These are phyloP conservation scores for Muscidifurax raptorellus DNA, from an alignment of 1,140 invertebrate species.

Conservation along the genomic window DNA sequence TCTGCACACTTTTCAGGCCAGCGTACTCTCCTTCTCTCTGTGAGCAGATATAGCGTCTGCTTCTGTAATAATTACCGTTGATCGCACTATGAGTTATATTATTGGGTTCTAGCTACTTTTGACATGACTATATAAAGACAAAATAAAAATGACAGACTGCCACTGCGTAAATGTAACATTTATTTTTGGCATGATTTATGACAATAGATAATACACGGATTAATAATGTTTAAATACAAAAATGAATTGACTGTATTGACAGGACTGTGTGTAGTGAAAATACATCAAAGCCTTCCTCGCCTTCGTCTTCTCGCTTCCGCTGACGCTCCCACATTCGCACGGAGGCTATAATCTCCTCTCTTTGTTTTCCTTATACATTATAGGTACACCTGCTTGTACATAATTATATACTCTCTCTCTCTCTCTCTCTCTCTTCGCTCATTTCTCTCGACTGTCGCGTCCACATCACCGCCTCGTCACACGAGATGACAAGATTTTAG, in stretches of 20 bases:
- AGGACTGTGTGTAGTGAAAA: constrained; percentile 75
- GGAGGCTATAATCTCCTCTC: too few relatives aligned
- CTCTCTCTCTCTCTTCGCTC: background rate
- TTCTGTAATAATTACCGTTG: too few relatives aligned
- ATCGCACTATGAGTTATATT: too few relatives aligned
- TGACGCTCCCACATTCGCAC: too few relatives aligned
- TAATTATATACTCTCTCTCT: background rate
- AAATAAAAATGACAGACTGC: constrained; percentile 1
- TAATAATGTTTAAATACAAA: constrained; percentile 68
- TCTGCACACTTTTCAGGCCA: background rate
- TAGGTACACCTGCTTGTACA: background rate
- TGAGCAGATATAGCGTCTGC: too few relatives aligned
- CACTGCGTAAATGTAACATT: constrained; percentile 74
- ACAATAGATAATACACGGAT: constrained; percentile 70
- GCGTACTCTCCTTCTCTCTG: background rate
- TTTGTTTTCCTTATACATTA: background rate
- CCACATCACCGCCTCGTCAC: background rate
- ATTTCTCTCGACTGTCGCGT: background rate
- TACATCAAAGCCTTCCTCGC: constrained; percentile 69
- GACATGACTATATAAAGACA: too few relatives aligned
- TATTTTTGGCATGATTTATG: constrained; percentile 75
- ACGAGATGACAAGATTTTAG: constrained; percentile 10
- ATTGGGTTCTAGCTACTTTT: too few relatives aligned
- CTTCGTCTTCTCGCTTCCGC: constrained; percentile 2
- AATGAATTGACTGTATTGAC: constrained; percentile 74